Base-by-base conservation (phyloP, 2,797 vertebrate genomes). In the Lacerta agilis region DNA sequence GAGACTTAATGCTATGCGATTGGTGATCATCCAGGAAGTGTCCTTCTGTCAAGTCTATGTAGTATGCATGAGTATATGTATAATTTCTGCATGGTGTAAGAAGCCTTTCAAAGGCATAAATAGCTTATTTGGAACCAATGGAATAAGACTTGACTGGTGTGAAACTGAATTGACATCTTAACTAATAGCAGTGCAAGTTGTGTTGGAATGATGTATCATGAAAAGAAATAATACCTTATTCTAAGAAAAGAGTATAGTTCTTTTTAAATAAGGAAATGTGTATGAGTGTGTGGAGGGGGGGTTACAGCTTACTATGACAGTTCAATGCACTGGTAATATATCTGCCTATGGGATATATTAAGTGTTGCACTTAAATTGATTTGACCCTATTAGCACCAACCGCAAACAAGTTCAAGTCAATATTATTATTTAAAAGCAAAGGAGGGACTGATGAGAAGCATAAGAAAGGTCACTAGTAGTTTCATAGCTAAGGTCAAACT, bases 31-130 rank as follows among this genome's bases (percentile, higher is more conserved):
- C 92, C 93, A 89, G 80, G 92, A 89, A 95, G 93, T 90, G 82
- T 55, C 64, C 89, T 93, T 93, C 93, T 95, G 94, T 92, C 92
- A 94, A 85, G 83, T 92, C 27, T 91, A 91, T 90, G 93, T 93
- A 92, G 93, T 94, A 86, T 95, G 91, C 93, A 89, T 92, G 88
- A 94, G 85, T 92, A 90, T 95, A 94, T 90, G 89, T 95, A 91
- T 95, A 95, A 95, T 95, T 94, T 93, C 92, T 95, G 93, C 94
- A 91, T 91, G 92, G 91, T 88, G 82, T 91, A 93, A 93, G 94
- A 94, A 90, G 87, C 91, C 90, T 95, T 94, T 94, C 92, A 92
- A 92, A 92, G 89, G 90, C 89, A 86, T 92, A 94, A 95, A 91
- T 92, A 91, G 89, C 85, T 95, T 78, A 86, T 89, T 86, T 79